Base-by-base conservation (phyloP, 2,888 invertebrate species). In the Lasioglossum figueresi region DNA sequence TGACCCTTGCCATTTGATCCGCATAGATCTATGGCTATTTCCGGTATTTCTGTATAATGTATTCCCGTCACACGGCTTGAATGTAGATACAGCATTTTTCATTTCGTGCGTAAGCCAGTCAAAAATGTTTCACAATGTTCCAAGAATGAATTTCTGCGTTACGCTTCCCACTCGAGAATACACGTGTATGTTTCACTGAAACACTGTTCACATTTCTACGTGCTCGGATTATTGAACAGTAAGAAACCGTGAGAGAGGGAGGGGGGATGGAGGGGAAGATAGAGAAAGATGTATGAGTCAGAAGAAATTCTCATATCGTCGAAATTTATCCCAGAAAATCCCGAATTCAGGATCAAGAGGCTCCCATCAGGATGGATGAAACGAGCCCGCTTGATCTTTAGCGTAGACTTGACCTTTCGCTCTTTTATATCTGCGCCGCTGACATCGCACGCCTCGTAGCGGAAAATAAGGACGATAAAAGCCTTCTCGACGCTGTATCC, bases 391-490 rank as follows among this genome's bases (percentile, higher is more conserved):
- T 12, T 68, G 56, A 82, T 66, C 76, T 82, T 76, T 73, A 73
- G 14, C 72, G 43, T 68, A 56, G 23, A 76, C 72, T 73, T 73
- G 72, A 82, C 66, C 76, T 83, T 83, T 82, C 73, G 23, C 63
- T 59, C 59, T 75, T 31, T 8, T 48, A 2, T 68, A 31, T 80
- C 76, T n/a, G 16, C 48, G 12, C 23, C 4, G 27, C 56, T 45
- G 70, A 43, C 74, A 59, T 14, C 74, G 43, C 56, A 66, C 71
- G 48, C 19, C 31, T 37, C 34, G 19, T 56, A 16, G 31, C 45
- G 27, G 34, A n/a, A 52, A n/a, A 40, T 31, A 52, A 72, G 40
- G 48, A n/a, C 40, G 56, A 71, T 40, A 77, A 70, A 40, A 19
- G 19, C 19, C 0, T 37, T 1, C 31, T 12, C 43, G 59, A 4